Conservation (phyloP, 2,797 vertebrate genomes). For the Pyrocephalus nanus region DNA sequence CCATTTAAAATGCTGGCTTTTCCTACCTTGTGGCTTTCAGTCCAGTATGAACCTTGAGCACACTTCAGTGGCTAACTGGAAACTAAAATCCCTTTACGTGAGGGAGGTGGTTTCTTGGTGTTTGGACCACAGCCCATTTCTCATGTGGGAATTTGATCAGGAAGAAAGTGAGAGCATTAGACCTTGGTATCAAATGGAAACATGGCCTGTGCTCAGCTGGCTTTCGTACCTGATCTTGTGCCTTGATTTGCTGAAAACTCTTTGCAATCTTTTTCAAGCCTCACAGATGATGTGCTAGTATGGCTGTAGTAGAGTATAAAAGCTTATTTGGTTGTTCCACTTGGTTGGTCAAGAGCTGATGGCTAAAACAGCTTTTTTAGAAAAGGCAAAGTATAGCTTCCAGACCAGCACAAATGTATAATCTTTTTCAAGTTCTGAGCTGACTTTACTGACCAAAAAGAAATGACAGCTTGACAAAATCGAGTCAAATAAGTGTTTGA, state of each 20-base stretch:
- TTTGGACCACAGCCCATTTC: rapidly evolving
- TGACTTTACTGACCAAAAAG: neutral
- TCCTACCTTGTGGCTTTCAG: neutral
- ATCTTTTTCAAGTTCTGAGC: neutral
- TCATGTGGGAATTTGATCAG: neutral
- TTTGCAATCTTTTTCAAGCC: neutral
- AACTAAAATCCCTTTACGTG: neutral
- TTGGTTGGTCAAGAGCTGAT: neutral
- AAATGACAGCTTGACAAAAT: neutral
- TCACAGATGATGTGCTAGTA: neutral
- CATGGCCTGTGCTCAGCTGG: neutral
- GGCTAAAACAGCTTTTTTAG: neutral
- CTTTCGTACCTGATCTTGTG: neutral
- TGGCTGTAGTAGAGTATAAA: neutral
- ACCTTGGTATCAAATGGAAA: neutral
- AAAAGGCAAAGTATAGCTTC: neutral
- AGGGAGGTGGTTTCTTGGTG: neutral
- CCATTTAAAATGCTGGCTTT: neutral
- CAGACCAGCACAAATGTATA: neutral
- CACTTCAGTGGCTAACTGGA: neutral
- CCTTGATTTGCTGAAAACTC: neutral
- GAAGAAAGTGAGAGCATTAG: neutral
- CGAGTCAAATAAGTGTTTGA: neutral
- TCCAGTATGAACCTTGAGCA: neutral
- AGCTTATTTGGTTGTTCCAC: neutral